Percentiles rank a stretch among this genome's conserved stretches.
Evolutionary conservation across 2,113 vertebrate species (phyloP).

Genomic region (Thryonomys swinderianus): DNA sequence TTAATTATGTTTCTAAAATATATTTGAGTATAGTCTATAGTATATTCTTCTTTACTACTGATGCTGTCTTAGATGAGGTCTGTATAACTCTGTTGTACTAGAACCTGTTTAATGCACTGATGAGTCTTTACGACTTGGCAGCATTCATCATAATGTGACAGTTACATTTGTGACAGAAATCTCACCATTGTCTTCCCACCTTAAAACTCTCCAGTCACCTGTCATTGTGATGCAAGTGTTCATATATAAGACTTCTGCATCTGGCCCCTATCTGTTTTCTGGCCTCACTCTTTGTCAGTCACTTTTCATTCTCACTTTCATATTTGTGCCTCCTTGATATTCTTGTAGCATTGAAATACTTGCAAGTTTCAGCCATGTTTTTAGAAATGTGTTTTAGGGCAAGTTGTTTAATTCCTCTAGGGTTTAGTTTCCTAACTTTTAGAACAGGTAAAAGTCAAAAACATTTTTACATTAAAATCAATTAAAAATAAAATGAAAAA

Average conservation of each 20-base stretch:
- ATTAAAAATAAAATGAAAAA: too few relatives aligned
- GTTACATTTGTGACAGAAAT: not conserved
- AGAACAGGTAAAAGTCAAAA: not conserved
- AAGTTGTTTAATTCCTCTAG: not conserved
- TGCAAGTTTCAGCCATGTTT: constrained; percentile 1
- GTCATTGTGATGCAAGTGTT: not conserved
- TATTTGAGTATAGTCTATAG: not conserved
- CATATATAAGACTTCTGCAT: not conserved
- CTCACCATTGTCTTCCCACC: not conserved
- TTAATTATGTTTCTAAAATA: not conserved
- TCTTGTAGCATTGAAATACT: not conserved
- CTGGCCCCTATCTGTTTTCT: not conserved
- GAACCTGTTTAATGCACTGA: not conserved
- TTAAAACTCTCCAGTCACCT: not conserved
- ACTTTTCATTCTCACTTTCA: not conserved
- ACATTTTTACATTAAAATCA: not conserved
- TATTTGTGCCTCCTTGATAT: not conserved
- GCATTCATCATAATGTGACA: not conserved
- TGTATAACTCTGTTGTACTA: not conserved
- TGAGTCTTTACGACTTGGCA: not conserved
- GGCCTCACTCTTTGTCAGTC: not conserved
- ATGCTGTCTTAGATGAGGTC: not conserved
- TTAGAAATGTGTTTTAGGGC: not conserved
- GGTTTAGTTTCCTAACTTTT: not conserved
- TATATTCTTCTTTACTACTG: not conserved